Evolutionary conservation across 2,888 invertebrate species (phyloP).

Genomic region (Leptinotarsa haldemani): DNA sequence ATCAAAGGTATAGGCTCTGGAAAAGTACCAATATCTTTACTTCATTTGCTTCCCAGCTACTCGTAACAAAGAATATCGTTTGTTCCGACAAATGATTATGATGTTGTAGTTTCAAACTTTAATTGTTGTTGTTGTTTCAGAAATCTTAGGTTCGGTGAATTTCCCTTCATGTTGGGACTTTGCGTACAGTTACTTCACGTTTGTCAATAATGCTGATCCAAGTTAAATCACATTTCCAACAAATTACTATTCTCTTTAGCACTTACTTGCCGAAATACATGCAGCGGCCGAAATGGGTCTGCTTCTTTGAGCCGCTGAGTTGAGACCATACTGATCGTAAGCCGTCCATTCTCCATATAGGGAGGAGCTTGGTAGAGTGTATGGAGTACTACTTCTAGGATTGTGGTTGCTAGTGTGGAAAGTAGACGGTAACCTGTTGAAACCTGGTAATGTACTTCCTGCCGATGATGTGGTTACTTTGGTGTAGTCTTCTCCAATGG

Average conservation of each 20-base stretch:
- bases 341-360: constrained; percentile 56
- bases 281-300: constrained; percentile 75
- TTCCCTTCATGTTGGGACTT: neutral
- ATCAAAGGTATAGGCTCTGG: too few species aligned
- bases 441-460: constrained; percentile 58
- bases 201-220: neutral
- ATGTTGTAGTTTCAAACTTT: too few species aligned
- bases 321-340: constrained; percentile 45
- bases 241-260: neutral
- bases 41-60: too few species aligned
- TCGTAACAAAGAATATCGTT: too few species aligned
- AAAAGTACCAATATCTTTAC: too few species aligned
- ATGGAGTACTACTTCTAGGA: constrained; percentile 48
- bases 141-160: too few species aligned
- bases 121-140: too few species aligned
- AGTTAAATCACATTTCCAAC: neutral
- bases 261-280: constrained; percentile 80
- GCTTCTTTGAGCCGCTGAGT: constrained; percentile 57
- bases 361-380: constrained; percentile 48
- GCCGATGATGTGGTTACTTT: constrained; percentile 56
- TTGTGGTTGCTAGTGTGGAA: constrained; percentile 54
- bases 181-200: neutral
- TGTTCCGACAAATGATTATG: too few species aligned
- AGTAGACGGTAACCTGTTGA: constrained; percentile 57
- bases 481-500: constrained; percentile 55